Evolutionary conservation across 1,140 invertebrate species (phyloP).

Genomic region (Neomicropteryx cornuta): DNA sequence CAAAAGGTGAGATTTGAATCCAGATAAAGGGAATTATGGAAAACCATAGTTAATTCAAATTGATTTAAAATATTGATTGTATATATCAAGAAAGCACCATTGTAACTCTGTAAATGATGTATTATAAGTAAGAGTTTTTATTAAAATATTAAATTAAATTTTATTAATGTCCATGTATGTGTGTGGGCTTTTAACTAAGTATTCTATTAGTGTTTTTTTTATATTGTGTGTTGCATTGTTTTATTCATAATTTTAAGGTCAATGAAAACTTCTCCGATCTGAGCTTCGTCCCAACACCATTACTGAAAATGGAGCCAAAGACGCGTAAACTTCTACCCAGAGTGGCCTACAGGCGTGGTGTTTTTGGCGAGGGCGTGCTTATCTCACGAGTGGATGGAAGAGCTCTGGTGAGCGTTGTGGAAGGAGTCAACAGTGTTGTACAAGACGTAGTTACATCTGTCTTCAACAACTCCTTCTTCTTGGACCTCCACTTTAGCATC

Average conservation of each 20-base stretch:
- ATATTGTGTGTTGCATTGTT: conserved; percentile 3
- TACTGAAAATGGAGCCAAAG: conserved; percentile 72
- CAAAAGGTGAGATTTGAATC: no score
- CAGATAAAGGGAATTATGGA: no score
- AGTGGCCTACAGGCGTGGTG: conserved; percentile 70
- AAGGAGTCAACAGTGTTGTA: conserved; percentile 76
- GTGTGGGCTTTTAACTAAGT: conserved; percentile 1
- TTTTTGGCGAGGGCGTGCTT: conserved; percentile 83
- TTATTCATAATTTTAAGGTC: conserved; percentile 36
- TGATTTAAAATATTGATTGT: no score
- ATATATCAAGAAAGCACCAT: no score
- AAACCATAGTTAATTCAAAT: no score
- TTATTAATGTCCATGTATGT: conserved; percentile 1
- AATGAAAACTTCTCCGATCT: conserved; percentile 71
- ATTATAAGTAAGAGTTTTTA: no score
- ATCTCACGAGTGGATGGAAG: conserved; percentile 71
- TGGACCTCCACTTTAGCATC: conserved; percentile 86
- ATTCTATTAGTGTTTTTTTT: conserved; percentile 4
- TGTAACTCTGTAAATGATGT: no score
- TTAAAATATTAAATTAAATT: conserved; percentile 4
- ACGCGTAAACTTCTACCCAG: conserved; percentile 66
- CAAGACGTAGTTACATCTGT: conserved; percentile 88
- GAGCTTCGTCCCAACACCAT: conserved; percentile 70
- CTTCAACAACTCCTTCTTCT: conserved; percentile 84
- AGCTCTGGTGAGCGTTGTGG: conserved; percentile 72